A percentile compares a stretch with the other conserved stretches of the same genome.
These are phyloP conservation scores for Gonocerus acuteangulatus DNA, from an alignment of 2,888 invertebrate species.

Conservation along the genomic window DNA sequence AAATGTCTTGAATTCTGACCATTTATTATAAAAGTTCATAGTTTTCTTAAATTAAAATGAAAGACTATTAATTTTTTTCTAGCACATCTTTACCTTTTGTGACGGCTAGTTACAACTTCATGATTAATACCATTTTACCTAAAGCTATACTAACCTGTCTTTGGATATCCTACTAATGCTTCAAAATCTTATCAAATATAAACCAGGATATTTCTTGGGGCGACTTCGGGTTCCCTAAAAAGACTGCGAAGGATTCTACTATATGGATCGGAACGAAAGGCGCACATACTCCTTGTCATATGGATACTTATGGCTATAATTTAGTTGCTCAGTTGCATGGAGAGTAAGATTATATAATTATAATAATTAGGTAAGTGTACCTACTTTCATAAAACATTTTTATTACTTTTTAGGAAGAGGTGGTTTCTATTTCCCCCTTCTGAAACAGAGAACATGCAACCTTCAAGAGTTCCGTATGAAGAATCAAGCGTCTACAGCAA, in stretches of 20 bases:
- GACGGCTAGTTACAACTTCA: too few relatives aligned
- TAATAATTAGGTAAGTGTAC: not conserved
- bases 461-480: slow-evolving; percentile 87
- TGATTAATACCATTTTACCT: too few relatives aligned
- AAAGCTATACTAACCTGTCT: too few relatives aligned
- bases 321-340: slow-evolving; percentile 83
- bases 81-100: too few relatives aligned
- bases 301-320: slow-evolving; percentile 90
- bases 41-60: too few relatives aligned
- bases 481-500: slow-evolving; percentile 89
- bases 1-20: too few relatives aligned
- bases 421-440: slow-evolving; percentile 88
- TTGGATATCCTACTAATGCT: too few relatives aligned
- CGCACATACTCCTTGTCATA: slow-evolving; percentile 89
- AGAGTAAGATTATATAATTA: slow-evolving; percentile 50
- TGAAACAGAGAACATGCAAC: slow-evolving; percentile 55
- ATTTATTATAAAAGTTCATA: too few relatives aligned
- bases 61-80: too few relatives aligned
- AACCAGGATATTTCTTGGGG: slow-evolving; percentile 56
- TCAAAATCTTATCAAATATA: too few relatives aligned
- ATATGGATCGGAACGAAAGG: slow-evolving; percentile 82
- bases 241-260: slow-evolving; percentile 61
- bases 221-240: slow-evolving; percentile 62
- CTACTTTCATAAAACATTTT: not conserved
- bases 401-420: slow-evolving; percentile 57